phyloP scores from a whole-genome alignment of 2,888 invertebrate species.

The Anagyrus pseudococci region DNA sequence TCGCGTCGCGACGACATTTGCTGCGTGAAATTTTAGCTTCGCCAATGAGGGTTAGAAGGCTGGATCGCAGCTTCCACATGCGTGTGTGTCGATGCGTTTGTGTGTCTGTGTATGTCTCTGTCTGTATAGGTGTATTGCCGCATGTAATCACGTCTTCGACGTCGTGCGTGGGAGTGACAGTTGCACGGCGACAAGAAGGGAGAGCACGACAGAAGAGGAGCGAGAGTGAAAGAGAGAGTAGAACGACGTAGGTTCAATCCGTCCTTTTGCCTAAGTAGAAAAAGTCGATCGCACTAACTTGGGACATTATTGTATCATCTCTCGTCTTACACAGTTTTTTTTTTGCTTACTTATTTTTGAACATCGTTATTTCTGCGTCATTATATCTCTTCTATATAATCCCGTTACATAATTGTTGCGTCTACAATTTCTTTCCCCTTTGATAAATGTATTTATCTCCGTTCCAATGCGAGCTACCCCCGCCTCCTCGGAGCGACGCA shows the following conservation, averaged over 20 bases:
- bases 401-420: not conserved
- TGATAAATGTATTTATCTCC: too few relatives aligned
- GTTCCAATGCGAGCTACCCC: too few relatives aligned
- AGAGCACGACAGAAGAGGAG: too few relatives aligned
- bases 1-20: constrained; percentile 5
- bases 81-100: not conserved
- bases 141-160: not conserved
- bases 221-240: not conserved
- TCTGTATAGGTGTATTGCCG: too few relatives aligned
- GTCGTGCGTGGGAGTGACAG: not conserved
- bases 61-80: not conserved
- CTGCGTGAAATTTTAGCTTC: constrained; percentile 3
- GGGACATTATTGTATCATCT: constrained; percentile 47
- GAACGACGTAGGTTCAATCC: not conserved
- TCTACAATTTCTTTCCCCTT: too few relatives aligned
- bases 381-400: constrained; percentile 29
- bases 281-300: constrained; percentile 54
- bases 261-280: constrained; percentile 33
- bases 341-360: constrained; percentile 34
- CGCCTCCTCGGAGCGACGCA: too few relatives aligned
- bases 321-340: constrained; percentile 32
- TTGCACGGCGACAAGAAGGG: not conserved
- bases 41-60: not conserved
- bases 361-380: constrained; percentile 20
- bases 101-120: not conserved